Base-by-base conservation (phyloP, 2,888 invertebrate genomes). In the Sphinx pinastri region DNA sequence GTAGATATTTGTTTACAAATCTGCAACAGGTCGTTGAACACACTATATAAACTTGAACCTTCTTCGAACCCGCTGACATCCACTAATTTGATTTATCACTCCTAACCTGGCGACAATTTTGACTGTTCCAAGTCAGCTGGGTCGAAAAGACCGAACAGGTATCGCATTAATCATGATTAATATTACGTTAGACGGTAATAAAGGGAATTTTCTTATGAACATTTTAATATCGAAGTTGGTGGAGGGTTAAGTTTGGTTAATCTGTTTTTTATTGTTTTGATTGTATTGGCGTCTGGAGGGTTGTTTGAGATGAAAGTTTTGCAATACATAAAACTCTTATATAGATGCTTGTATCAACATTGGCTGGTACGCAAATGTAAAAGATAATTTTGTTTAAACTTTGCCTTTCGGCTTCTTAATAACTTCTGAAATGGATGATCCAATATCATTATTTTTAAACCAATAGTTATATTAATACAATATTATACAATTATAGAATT, bases 201-300 rank as follows among this genome's bases (percentile, higher is more conserved):
- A 52, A 52, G 58, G 67, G 63, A 69, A 71, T 74, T 68, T 49
- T 72, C 54, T 71, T 75, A 74, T 73, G 75, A 72, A 70, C 74
- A 72, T 74, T 75, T 45, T 19, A 45, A 49, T 63, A 63, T 63
- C 10, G 60, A 76, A 77, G 68, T 58, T 70, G 52, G 10, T 31
- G 31, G 2, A 16, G 14, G 8, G 51, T 25, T 52, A 25, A 52
- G 45, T 2, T 60, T n/a, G 52, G 59, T 45, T 60, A n/a, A 49
- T 63, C 12, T 19, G 49, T 49, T 63, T 63, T 63, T 63, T 60
- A 47, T 47, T 19, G 63, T 63, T 47, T 16, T 49, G 47, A 49
- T 63, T 47, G 16, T 16, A 47, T 19, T 63, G 47, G 63, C 47
- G 63, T 19, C 47, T 63, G 16, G 47, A 16, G 60, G 45, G 54